phyloP scores from a whole-genome alignment of 2,797 vertebrate genomes.

The Paramormyrops hopkinsi region DNA sequence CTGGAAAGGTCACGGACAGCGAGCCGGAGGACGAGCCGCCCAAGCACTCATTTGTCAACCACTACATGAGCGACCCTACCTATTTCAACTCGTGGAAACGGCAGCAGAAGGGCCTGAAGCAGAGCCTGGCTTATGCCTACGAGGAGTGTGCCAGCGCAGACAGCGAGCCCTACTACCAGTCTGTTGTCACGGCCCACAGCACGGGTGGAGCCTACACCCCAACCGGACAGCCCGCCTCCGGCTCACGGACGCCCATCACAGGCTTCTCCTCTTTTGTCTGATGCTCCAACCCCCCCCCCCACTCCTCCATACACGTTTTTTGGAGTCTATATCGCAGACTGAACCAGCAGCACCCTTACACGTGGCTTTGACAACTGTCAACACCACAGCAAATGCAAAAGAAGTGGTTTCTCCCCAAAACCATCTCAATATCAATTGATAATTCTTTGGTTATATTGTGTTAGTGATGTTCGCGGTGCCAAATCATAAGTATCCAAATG shows the following conservation, averaged over 20 bases:
- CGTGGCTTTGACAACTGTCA: neutral
- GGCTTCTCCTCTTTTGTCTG: conserved; percentile 96
- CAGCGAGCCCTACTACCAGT: conserved; percentile 79
- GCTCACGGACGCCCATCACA: conserved; percentile 85
- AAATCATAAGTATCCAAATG: conserved; percentile 13
- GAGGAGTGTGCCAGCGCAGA: conserved; percentile 78
- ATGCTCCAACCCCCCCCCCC: conserved; percentile 35
- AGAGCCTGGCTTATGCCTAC: conserved; percentile 63
- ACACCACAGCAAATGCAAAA: neutral
- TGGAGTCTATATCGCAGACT: neutral
- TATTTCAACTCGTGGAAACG: conserved; percentile 96
- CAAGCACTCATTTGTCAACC: conserved; percentile 95
- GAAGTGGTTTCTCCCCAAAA: neutral
- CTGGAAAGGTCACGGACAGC: conserved; percentile 75
- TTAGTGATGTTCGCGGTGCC: conserved; percentile 8
- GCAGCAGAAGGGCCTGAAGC: conserved; percentile 78
- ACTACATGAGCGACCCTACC: conserved; percentile 95
- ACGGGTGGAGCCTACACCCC: conserved; percentile 83
- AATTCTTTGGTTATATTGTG: neutral
- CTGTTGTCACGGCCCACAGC: conserved; percentile 91
- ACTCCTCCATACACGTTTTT: neutral
- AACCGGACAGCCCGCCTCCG: conserved; percentile 70
- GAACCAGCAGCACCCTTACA: neutral
- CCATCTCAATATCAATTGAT: neutral
- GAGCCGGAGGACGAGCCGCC: conserved; percentile 85